These are phyloP conservation scores for Tragelaphus imberbis DNA, from an alignment of 2,113 vertebrate genomes.

Conservation along the genomic window DNA sequence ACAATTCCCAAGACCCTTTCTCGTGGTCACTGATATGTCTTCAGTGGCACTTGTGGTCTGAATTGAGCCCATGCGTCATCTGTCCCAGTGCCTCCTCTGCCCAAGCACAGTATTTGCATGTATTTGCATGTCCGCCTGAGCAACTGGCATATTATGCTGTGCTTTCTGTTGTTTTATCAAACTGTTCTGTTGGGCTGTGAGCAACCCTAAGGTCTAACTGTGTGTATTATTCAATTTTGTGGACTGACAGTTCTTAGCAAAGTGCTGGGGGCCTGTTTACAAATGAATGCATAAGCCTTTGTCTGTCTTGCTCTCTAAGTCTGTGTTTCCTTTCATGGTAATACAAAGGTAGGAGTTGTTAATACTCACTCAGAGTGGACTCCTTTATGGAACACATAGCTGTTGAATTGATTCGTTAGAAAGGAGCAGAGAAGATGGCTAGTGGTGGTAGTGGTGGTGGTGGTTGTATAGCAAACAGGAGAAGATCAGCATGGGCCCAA, in stretches of 20 bases:
- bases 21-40: background rate
- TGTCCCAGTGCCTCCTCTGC: background rate
- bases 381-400: background rate
- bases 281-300: background rate
- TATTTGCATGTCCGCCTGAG: background rate
- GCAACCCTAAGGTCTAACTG: background rate
- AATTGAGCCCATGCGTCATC: background rate
- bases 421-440: background rate
- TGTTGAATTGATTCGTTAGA: background rate
- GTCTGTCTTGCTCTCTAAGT: background rate
- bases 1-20: background rate
- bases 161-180: background rate
- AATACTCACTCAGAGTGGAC: background rate
- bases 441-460: background rate
- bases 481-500: background rate
- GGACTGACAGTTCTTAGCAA: background rate
- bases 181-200: background rate
- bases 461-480: background rate
- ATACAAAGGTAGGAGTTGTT: background rate
- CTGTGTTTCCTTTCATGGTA: background rate
- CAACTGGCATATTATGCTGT: background rate
- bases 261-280: background rate
- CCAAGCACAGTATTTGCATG: background rate
- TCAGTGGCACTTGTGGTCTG: background rate
- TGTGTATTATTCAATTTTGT: background rate